phyloP scores from a whole-genome alignment of 2,888 invertebrate species.

The Harmothoe impar region DNA sequence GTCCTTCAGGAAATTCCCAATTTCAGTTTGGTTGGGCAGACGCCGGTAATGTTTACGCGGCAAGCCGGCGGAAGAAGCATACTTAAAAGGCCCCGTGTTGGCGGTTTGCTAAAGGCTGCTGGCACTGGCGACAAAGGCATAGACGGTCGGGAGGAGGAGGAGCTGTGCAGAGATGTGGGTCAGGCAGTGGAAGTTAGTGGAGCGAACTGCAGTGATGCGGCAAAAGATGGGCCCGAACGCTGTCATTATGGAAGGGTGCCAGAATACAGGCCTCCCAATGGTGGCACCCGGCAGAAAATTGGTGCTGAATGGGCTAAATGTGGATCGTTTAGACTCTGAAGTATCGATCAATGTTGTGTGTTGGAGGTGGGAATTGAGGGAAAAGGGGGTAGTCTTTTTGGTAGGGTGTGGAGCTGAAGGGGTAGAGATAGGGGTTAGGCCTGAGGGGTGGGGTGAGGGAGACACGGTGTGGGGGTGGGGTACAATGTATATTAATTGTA shows the following conservation, averaged over 20 bases:
- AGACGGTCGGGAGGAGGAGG: neutral
- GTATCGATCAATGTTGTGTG: constrained; percentile 28
- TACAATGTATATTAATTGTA: constrained; percentile 42
- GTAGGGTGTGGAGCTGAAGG: neutral
- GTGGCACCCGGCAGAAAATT: neutral
- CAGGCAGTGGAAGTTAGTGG: neutral
- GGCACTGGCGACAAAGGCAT: neutral
- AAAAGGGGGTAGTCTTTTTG: neutral
- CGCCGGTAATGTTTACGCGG: constrained; percentile 15
- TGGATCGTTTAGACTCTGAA: constrained; percentile 46
- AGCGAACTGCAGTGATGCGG: constrained; percentile 3
- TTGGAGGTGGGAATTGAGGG: neutral
- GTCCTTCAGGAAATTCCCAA: constrained; percentile 18
- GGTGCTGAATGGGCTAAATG: constrained; percentile 34
- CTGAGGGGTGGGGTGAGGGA: neutral
- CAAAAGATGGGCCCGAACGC: constrained; percentile 5
- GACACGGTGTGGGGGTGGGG: neutral
- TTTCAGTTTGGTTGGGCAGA: neutral
- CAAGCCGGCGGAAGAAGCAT: constrained; percentile 5
- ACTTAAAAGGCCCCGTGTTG: neutral
- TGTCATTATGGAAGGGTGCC: constrained; percentile 27
- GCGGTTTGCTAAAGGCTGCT: neutral
- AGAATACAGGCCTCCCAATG: constrained; percentile 38
- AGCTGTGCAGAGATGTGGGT: neutral
- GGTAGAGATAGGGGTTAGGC: neutral